Conservation (phyloP, 2,888 invertebrate species). For the Harpalus rufipes region DNA sequence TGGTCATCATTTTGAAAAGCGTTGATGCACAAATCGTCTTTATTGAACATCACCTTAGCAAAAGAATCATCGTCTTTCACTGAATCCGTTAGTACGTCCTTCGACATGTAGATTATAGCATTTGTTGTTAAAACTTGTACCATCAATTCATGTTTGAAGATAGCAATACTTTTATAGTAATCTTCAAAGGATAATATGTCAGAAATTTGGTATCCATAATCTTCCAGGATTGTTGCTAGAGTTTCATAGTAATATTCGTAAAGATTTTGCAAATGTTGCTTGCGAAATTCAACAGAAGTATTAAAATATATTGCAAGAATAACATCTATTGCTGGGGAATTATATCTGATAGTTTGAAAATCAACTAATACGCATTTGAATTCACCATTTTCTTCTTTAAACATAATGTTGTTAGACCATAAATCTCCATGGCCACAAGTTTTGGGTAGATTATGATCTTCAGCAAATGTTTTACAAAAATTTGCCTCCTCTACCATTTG, state of each 20-base stretch:
- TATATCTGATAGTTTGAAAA: slow-evolving; percentile 36
- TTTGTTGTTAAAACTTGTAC: background rate
- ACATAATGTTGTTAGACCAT: slow-evolving; percentile 62
- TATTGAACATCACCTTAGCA: background rate
- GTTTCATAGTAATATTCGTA: slow-evolving; percentile 39
- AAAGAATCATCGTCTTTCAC: background rate
- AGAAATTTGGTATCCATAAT: background rate
- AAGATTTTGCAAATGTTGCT: background rate
- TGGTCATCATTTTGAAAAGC: slow-evolving; percentile 4
- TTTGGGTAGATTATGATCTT: slow-evolving; percentile 71
- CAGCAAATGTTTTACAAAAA: slow-evolving; percentile 70
- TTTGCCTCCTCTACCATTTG: slow-evolving; percentile 24
- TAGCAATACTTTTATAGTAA: background rate
- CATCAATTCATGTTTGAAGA: background rate
- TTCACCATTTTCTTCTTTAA: slow-evolving; percentile 7
- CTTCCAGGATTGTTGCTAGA: background rate
- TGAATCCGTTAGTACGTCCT: background rate
- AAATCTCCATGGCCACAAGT: slow-evolving; percentile 60
- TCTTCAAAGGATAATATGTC: background rate
- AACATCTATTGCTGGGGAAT: slow-evolving; percentile 27
- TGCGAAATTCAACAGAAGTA: slow-evolving; percentile 15
- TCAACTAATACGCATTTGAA: slow-evolving; percentile 22
- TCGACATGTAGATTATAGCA: background rate
- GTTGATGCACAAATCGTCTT: background rate
- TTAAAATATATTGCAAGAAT: slow-evolving; percentile 10